phyloP scores from a whole-genome alignment of 53 echinoderm and acorn worm species.

The Luidia sarsii region DNA sequence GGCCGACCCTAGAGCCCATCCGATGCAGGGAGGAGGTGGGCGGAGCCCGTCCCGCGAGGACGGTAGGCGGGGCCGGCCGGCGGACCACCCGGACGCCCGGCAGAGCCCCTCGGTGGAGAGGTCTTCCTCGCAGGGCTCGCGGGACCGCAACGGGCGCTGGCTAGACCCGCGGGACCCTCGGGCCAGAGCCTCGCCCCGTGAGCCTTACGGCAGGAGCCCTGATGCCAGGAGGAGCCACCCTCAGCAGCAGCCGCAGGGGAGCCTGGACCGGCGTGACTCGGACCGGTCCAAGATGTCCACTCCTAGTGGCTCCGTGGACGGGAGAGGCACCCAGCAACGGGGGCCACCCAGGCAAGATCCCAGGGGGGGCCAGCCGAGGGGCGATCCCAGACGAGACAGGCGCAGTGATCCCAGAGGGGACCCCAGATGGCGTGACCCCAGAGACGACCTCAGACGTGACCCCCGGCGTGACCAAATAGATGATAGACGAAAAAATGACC shows the following conservation, averaged over 20 bases:
- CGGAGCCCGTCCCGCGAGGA: background rate
- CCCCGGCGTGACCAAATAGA: too few species aligned
- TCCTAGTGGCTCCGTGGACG: slow-evolving; percentile 17
- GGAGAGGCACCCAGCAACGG: background rate
- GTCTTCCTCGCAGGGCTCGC: background rate
- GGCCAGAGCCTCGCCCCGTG: slow-evolving; percentile 1
- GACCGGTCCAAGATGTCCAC: slow-evolving; percentile 28
- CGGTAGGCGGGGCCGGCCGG: background rate
- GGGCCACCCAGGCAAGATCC: background rate
- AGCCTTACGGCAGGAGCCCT: background rate
- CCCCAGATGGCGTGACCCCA: background rate
- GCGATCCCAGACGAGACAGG: background rate
- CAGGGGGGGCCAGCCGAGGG: slow-evolving; percentile 5
- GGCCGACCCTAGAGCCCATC: background rate
- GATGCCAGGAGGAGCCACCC: background rate
- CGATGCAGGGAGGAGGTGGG: background rate
- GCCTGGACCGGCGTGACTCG: background rate
- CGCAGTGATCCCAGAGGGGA: slow-evolving; percentile 5
- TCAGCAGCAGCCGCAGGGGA: background rate
- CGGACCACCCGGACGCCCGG: background rate
- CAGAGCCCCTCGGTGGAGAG: background rate
- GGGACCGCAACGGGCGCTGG: background rate
- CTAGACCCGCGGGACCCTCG: slow-evolving; percentile 13
- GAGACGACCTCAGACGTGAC: slow-evolving; percentile 13
- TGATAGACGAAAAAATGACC: too few species aligned